These are phyloP conservation scores for Channa argus DNA, from an alignment of 2,113 vertebrate species.

Conservation along the genomic window DNA sequence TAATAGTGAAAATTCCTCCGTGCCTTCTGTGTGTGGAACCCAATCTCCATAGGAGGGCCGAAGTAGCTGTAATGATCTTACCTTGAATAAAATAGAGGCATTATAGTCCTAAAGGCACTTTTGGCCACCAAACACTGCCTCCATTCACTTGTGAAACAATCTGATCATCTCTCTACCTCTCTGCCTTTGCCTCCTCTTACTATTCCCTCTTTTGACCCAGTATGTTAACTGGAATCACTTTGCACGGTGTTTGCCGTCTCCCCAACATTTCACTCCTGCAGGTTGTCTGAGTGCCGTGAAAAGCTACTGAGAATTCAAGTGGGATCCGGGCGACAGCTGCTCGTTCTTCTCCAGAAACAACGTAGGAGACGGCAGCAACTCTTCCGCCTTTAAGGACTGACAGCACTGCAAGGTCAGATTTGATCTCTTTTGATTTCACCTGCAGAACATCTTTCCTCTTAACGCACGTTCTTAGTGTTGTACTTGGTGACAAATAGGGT, in stretches of 20 bases:
- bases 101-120: conserved; percentile 77
- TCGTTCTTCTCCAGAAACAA: background rate
- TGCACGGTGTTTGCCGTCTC: conserved; percentile 47
- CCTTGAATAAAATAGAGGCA: conserved; percentile 78
- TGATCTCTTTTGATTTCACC: background rate
- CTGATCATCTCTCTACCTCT: conserved; percentile 69
- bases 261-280: conserved; percentile 37
- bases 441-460: background rate
- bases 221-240: conserved; percentile 65
- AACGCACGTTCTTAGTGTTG: background rate
- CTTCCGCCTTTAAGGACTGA: conserved; percentile 12
- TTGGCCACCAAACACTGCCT: conserved; percentile 81
- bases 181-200: conserved; percentile 46
- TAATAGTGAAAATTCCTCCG: conserved; percentile 84
- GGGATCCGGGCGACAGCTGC: conserved; percentile 23
- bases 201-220: conserved; percentile 42
- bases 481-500: too few relatives aligned
- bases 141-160: conserved; percentile 80
- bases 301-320: conserved; percentile 21
- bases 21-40: conserved; percentile 75
- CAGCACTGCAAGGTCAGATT: conserved; percentile 71
- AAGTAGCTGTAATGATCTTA: conserved; percentile 77
- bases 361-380: background rate
- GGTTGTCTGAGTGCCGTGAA: conserved; percentile 34
- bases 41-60: conserved; percentile 72